phyloP scores from a whole-genome alignment of 2,113 vertebrate genomes.

The Rutilus rutilus region DNA sequence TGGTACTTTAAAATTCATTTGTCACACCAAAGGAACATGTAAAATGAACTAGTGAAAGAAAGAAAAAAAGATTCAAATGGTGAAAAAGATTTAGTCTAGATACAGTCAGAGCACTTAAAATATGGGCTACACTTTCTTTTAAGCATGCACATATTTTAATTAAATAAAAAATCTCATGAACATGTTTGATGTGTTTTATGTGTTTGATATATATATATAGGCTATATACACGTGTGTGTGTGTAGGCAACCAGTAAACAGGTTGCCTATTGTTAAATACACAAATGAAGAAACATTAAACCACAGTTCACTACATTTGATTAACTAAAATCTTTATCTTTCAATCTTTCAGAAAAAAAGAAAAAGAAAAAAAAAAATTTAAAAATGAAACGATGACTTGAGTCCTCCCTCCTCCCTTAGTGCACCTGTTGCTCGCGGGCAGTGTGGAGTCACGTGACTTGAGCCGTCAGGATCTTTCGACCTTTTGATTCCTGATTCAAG shows the following conservation, averaged over 20 bases:
- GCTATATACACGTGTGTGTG: neutral
- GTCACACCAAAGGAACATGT: neutral
- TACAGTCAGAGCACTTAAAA: neutral
- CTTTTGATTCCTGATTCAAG: slow-evolving; percentile 57
- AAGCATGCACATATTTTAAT: neutral
- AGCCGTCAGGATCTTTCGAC: slow-evolving; percentile 41
- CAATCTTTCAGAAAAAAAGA: neutral
- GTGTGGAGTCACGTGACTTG: slow-evolving; percentile 40
- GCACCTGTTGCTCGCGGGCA: slow-evolving; percentile 58
- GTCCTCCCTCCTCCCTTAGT: neutral
- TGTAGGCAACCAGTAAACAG: no score
- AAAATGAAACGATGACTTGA: neutral
- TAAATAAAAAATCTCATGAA: neutral
- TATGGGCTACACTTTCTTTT: neutral
- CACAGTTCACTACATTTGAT: neutral
- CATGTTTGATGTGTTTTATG: neutral
- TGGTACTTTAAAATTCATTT: neutral
- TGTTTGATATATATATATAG: neutral
- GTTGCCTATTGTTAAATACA: neutral
- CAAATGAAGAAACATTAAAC: neutral
- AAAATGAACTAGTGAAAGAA: neutral
- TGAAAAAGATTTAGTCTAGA: neutral
- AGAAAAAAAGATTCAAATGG: neutral
- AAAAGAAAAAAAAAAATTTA: neutral
- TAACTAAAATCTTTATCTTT: neutral